Percentiles rank a stretch among this genome's conserved stretches.
Conservation (phyloP, 2,888 invertebrate species). For the Chorisops tibialis region DNA sequence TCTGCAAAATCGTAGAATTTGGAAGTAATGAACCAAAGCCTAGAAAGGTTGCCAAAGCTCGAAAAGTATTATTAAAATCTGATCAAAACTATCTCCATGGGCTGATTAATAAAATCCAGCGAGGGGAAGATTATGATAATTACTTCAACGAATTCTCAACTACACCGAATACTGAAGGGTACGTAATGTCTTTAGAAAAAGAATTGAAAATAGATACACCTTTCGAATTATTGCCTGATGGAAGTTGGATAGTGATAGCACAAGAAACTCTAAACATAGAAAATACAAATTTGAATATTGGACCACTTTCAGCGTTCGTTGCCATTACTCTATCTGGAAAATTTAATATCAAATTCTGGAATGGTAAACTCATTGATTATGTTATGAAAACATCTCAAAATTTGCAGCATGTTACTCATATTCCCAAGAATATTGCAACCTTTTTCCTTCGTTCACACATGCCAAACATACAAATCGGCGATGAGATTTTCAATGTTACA, state of each 20-base stretch:
- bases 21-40: neutral
- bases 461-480: conserved; percentile 61
- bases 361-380: conserved; percentile 58
- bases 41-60: conserved; percentile 38
- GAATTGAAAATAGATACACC: conserved; percentile 56
- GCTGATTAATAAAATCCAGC: conserved; percentile 41
- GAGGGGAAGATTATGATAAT: conserved; percentile 47
- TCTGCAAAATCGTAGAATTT: conserved; percentile 34
- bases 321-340: neutral
- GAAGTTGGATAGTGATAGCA: conserved; percentile 58
- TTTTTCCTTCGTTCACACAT: conserved; percentile 56
- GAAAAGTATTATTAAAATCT: conserved; percentile 42
- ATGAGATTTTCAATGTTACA: conserved; percentile 55
- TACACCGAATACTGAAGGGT: conserved; percentile 47
- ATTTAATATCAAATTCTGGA: conserved; percentile 57
- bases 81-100: conserved; percentile 44
- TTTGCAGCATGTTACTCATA: conserved; percentile 44
- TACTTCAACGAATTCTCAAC: conserved; percentile 47
- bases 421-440: conserved; percentile 30
- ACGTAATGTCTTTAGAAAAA: conserved; percentile 48
- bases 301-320: conserved; percentile 6
- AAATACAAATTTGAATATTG: conserved; percentile 39
- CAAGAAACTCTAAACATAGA: conserved; percentile 50
- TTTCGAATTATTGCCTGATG: conserved; percentile 60
- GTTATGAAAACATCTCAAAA: conserved; percentile 54